Evolutionary conservation across 64 coral and sea anemone genomes (phyloP).

Genomic region (Orbicella faveolata): DNA sequence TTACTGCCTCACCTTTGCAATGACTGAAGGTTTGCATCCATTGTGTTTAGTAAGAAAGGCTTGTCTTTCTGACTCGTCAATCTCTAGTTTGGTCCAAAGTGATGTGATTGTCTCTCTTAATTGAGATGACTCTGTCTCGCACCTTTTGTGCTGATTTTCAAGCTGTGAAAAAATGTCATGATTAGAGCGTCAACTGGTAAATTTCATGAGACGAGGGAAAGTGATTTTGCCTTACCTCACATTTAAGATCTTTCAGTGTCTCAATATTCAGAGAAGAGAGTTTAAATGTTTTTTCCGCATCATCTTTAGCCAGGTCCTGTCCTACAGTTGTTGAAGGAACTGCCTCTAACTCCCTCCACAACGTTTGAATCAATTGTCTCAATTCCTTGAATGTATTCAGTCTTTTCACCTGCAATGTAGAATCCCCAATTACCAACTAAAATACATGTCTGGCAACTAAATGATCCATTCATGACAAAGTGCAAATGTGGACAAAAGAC

Average conservation of each 20-base stretch:
- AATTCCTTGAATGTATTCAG: conserved; percentile 66
- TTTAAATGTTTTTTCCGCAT: conserved; percentile 73
- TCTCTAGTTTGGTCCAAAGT: conserved; percentile 71
- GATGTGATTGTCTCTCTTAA: conserved; percentile 61
- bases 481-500: too few species aligned
- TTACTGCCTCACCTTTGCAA: conserved; percentile 39
- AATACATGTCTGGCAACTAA: too few species aligned
- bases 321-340: conserved; percentile 67
- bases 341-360: conserved; percentile 73
- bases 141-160: conserved; percentile 67
- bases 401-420: conserved; percentile 54
- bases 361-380: conserved; percentile 30
- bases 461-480: too few species aligned
- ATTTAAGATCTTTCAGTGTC: conserved; percentile 54
- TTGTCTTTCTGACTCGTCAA: conserved; percentile 56
- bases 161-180: conserved; percentile 30
- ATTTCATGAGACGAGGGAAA: too few species aligned
- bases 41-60: conserved; percentile 42
- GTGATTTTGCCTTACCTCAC: conserved; percentile 43
- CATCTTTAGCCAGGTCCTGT: conserved; percentile 50
- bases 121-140: conserved; percentile 17
- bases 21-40: conserved; percentile 73
- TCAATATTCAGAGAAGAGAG: conserved; percentile 72
- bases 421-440: too few species aligned
- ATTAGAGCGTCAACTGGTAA: neutral